Conservation (phyloP, 2,113 vertebrate species). For the Syngnathoides biaculeatus region DNA sequence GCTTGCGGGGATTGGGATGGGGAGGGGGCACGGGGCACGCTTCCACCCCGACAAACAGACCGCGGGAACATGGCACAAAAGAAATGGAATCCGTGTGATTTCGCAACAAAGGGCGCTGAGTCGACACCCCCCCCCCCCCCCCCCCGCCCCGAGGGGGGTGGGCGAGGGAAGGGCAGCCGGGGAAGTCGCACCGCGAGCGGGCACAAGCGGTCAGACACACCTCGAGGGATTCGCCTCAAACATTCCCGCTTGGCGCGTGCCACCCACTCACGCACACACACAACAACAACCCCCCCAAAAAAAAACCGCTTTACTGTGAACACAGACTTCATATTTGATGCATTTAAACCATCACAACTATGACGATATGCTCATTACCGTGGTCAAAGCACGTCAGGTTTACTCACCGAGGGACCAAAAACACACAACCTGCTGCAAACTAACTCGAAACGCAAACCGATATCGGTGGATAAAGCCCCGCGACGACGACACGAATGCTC, state of each 20-base stretch:
- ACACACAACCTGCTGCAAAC: slow-evolving; percentile 43
- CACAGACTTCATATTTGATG: background rate
- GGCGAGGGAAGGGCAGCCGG: slow-evolving; percentile 4
- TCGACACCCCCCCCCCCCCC: slow-evolving; percentile 22
- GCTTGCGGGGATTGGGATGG: background rate
- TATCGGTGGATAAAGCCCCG: background rate
- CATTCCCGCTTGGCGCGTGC: background rate
- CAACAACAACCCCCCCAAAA: slow-evolving; percentile 29
- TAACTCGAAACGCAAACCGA: slow-evolving; percentile 45
- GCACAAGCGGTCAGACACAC: slow-evolving; percentile 13
- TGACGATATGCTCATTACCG: background rate
- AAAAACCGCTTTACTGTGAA: too few relatives aligned
- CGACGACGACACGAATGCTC: slow-evolving; percentile 3
- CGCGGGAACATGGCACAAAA: slow-evolving; percentile 59
- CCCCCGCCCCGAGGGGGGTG: too few relatives aligned
- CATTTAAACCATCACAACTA: background rate
- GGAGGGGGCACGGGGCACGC: slow-evolving; percentile 52
- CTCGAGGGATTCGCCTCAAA: background rate
- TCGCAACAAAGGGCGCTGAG: slow-evolving; percentile 39
- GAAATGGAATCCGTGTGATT: slow-evolving; percentile 51
- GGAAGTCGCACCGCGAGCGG: slow-evolving; percentile 1
- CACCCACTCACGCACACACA: too few relatives aligned
- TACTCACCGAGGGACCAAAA: slow-evolving; percentile 3
- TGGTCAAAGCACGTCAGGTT: slow-evolving; percentile 54
- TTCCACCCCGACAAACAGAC: slow-evolving; percentile 15